Base-by-base conservation (phyloP, 2,113 vertebrate species). In the Forbesichthys agassizii region DNA sequence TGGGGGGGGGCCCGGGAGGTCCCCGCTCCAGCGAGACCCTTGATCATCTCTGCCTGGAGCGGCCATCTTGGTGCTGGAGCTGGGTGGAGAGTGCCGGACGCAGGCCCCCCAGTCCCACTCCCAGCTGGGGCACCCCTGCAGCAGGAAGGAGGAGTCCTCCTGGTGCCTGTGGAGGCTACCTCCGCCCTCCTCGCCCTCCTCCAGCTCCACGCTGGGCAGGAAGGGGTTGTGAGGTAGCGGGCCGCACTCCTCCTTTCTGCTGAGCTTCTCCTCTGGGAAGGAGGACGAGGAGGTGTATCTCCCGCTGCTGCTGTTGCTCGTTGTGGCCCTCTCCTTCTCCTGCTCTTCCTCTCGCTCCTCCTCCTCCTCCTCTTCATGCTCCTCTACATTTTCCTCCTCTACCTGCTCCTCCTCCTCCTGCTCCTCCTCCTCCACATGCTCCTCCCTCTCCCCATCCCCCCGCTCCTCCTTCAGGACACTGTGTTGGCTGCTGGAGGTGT, bases 211-310 rank as follows among this genome's bases (percentile, higher is more conserved):
- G 2, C 78, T 93, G 16, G 94, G 85, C 12, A 96, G 86, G 83
- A 98, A 99, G 11, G 95, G 95, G 65, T 99, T 98, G 83, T 92
- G 93, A 1, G 90, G 83, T 5, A 86, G 77, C 56, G 68, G 68
- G 51, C n/a, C 52, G 10, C 47, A 67, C 72, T 75, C 27, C 64
- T 77, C 0, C 0, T 48, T 63, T 1, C 18, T 55, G 12, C 16
- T 57, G 14, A 66, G 33, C 7, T 33, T 64, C 58, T 88, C 87
- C 67, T 86, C 87, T 0, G 80, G 79, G 0, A 84, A 92, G 0
- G 88, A 92, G 42, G 69, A 73, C 57, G 83, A 84, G 78, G 20
- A 20, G 20, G 88, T 81, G 27, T 78, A 82, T 64, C 70, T 85
- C 67, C 83, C 75, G 33, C 88, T 90, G 83, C 84, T 86, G 69